phyloP scores from a whole-genome alignment of 2,113 vertebrate species.

The Lophura nycthemera region DNA sequence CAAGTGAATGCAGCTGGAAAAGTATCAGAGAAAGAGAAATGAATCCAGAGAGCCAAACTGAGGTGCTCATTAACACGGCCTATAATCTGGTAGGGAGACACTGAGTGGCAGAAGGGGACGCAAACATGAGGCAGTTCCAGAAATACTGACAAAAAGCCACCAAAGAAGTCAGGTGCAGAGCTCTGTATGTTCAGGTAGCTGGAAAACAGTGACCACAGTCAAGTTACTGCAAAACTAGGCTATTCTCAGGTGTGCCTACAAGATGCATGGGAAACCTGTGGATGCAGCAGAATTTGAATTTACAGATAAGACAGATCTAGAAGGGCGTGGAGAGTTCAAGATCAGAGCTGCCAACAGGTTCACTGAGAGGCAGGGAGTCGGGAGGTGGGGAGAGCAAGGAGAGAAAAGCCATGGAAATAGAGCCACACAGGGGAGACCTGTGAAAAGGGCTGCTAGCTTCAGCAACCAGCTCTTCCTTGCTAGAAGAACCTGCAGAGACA shows the following conservation, averaged over 20 bases:
- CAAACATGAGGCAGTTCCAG: not conserved
- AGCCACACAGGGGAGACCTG: not conserved
- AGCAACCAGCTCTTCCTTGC: not conserved
- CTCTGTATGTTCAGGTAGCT: not conserved
- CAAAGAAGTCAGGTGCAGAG: not conserved
- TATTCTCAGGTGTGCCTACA: not conserved
- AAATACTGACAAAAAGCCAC: not conserved
- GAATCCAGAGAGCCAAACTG: not conserved
- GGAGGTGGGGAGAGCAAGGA: not conserved
- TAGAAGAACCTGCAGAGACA: not conserved
- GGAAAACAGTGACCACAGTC: fast-evolving
- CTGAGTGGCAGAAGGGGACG: not conserved
- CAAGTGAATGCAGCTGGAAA: not conserved
- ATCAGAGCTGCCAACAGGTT: not conserved
- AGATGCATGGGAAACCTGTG: not conserved
- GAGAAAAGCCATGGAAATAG: not conserved
- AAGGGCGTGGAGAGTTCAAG: not conserved
- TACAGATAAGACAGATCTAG: not conserved
- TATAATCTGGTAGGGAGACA: not conserved
- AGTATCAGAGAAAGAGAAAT: not conserved
- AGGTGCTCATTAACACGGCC: not conserved
- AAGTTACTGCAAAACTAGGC: not conserved
- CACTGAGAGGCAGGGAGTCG: not conserved
- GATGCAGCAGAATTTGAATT: not conserved
- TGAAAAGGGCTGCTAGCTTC: not conserved